Conservation (phyloP, 2,888 invertebrate genomes). For the Nemurella pictetii region DNA sequence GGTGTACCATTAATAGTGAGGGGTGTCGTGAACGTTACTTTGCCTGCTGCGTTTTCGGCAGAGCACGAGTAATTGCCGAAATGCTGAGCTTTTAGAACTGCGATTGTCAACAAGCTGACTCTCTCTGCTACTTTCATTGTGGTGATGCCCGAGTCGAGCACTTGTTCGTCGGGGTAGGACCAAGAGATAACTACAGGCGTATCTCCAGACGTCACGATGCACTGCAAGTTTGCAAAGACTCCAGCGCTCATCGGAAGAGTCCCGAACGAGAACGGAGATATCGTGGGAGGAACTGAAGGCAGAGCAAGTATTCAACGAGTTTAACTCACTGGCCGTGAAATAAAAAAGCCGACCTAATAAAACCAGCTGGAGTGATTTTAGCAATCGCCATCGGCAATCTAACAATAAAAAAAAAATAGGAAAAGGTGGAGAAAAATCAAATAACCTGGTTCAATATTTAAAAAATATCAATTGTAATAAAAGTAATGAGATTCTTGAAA, state of each 20-base stretch:
- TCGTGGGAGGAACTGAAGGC: constrained; percentile 46
- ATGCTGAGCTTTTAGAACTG: constrained; percentile 71
- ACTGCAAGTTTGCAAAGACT: constrained; percentile 47
- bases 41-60: constrained; percentile 69
- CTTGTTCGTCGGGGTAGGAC: constrained; percentile 52
- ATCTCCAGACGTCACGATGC: constrained; percentile 50
- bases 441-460: constrained; percentile 40
- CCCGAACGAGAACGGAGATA: constrained; percentile 48
- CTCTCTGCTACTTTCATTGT: constrained; percentile 52
- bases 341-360: neutral
- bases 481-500: constrained; percentile 37
- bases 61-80: constrained; percentile 73
- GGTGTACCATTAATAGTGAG: constrained; percentile 72
- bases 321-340: neutral
- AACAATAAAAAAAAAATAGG: neutral
- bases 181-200: constrained; percentile 52
- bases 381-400: neutral
- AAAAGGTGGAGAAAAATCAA: neutral
- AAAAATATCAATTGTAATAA: constrained; percentile 47
- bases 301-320: neutral
- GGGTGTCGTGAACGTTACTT: constrained; percentile 65
- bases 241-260: constrained; percentile 47
- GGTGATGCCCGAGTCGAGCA: constrained; percentile 52
- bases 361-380: neutral
- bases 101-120: constrained; percentile 69